phyloP scores from a whole-genome alignment of 2,888 invertebrate genomes.

The Eupithecia abbreviata region DNA sequence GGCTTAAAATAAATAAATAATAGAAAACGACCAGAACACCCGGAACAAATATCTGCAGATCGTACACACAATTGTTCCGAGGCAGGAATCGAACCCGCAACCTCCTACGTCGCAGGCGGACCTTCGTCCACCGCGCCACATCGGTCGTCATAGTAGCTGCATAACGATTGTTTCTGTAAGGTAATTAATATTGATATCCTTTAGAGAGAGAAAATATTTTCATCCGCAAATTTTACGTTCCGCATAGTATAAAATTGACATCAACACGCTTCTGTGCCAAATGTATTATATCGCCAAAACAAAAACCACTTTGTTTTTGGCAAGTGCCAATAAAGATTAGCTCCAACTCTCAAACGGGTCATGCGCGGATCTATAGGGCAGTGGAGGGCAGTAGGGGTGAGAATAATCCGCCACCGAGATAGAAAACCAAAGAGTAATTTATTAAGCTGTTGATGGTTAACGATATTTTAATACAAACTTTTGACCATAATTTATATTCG shows the following conservation, averaged over 20 bases:
- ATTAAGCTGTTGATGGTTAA: constrained; percentile 38
- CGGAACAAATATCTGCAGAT: too few relatives aligned
- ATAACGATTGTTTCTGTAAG: neutral
- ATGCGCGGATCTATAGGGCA: constrained; percentile 15
- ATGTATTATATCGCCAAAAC: constrained; percentile 11
- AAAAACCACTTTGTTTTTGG: constrained; percentile 24
- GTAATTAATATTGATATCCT: neutral
- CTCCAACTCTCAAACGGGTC: constrained; percentile 23
- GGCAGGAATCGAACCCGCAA: too few relatives aligned
- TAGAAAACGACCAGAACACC: too few relatives aligned
- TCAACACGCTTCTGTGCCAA: constrained; percentile 5
- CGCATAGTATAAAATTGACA: constrained; percentile 6
- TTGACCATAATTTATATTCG: neutral
- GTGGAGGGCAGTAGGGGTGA: constrained; percentile 13
- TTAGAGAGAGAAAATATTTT: neutral
- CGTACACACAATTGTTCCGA: too few relatives aligned
- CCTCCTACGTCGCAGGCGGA: too few relatives aligned
- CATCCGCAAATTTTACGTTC: neutral
- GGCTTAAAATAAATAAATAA: too few relatives aligned
- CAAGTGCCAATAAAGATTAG: constrained; percentile 37
- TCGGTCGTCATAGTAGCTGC: too few relatives aligned
- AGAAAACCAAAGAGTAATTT: constrained; percentile 49
- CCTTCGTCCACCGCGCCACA: too few relatives aligned
- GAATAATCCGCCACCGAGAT: constrained; percentile 40
- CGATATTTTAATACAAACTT: neutral